Conservation (phyloP, 2,888 invertebrate species). For the Epinotia nisella region DNA sequence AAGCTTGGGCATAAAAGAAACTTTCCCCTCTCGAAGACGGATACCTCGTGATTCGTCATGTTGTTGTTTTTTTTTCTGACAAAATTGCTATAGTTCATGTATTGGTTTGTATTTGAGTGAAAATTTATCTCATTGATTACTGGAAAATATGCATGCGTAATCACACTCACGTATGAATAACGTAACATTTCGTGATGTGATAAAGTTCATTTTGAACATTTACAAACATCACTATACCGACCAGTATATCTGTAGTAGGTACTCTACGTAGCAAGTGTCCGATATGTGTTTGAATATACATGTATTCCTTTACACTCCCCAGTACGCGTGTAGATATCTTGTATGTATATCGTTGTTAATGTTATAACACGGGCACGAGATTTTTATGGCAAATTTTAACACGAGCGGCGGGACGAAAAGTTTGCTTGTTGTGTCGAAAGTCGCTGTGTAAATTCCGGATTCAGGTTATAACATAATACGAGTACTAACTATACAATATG, state of each 20-base stretch:
- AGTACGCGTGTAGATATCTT: neutral
- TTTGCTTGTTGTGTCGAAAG: neutral
- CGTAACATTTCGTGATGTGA: slow-evolving; percentile 9
- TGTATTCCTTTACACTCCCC: too few relatives aligned
- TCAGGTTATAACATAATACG: neutral
- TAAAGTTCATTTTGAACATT: slow-evolving; percentile 2
- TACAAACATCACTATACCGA: too few relatives aligned
- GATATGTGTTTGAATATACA: neutral
- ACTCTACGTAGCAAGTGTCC: neutral
- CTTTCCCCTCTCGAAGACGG: slow-evolving; percentile 47
- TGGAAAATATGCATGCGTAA: slow-evolving; percentile 5
- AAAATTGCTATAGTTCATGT: slow-evolving; percentile 23
- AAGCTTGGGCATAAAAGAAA: slow-evolving; percentile 49
- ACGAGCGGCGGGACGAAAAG: neutral
- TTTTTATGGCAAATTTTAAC: slow-evolving; percentile 3
- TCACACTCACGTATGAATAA: neutral
- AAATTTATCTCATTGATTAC: slow-evolving; percentile 8
- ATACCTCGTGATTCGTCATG: slow-evolving; percentile 20
- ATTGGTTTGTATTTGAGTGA: slow-evolving; percentile 11
- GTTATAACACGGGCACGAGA: neutral
- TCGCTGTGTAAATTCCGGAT: slow-evolving; percentile 6
- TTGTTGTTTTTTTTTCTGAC: slow-evolving; percentile 9
- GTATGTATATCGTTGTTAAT: neutral
- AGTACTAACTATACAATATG: too few relatives aligned
- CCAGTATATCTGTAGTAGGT: too few relatives aligned